Base-by-base conservation (phyloP, 2,888 invertebrate genomes). In the Scaptomyza reducta region DNA sequence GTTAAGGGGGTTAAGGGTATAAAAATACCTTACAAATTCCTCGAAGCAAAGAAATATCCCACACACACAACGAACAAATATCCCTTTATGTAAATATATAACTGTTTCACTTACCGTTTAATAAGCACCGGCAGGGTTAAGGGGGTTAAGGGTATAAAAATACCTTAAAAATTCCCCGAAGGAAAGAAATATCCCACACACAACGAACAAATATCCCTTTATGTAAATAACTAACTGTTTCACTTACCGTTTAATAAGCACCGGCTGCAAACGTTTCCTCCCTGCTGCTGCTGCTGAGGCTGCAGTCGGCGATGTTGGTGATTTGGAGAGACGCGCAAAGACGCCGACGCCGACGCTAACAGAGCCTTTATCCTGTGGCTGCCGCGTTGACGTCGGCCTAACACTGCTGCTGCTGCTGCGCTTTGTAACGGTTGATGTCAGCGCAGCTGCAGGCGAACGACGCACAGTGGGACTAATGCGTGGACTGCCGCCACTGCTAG, bases 361-460 rank as follows among this genome's bases (percentile, higher is more conserved):
- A 53, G 80, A 74, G 82, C 87, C 87, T 73, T 84, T 88, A 88
- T 88, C 88, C 86, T 80, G 77, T 87, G 89, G 89, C 88, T 82
- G 86, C 70, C 79, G 88, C 45, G 70, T 70, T 74, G 77, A 66
- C 76, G 59, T 41, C 51, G 40, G 42, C 33, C 64, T 73, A 14
- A 14, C 22, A 45, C 25, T 42, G 41, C 53, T 18, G 55, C 27
- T 59, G 51, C 25, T 65, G 42, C 58, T 70, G 29, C 74, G 54
- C 53, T 71, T 85, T 6, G 63, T 62, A 25, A 45, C 50, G 0
- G 38, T 11, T 0, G 50, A 5, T 11, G 50, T 11, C 13, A 3
- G 11, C 13, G 76, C 77, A 29, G 89, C 42, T 22, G 83, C 57
- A 10, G 86, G 84, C 46, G 84, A 75, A 27, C 88, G 76, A 6